These are phyloP conservation scores for Pasiphila rectangulata DNA, from an alignment of 2,888 invertebrate genomes.

Conservation along the genomic window DNA sequence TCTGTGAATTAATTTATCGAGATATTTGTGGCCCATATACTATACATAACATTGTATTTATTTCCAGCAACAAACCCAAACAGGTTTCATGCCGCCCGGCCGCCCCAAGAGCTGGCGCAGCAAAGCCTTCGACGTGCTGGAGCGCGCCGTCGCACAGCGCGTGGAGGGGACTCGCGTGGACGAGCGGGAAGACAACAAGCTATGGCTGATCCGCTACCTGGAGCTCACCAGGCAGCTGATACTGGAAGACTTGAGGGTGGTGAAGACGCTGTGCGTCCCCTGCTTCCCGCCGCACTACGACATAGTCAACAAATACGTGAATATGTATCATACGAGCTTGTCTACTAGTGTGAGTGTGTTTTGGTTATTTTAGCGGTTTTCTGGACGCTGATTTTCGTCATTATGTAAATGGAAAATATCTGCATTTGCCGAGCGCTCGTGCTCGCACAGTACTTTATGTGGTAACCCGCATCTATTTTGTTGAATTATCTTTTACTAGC, in stretches of 20 bases:
- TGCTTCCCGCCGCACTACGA: constrained; percentile 98
- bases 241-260: constrained; percentile 93
- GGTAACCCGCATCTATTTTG: too few species aligned
- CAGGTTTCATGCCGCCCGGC: constrained; percentile 95
- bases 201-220: constrained; percentile 97
- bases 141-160: constrained; percentile 88
- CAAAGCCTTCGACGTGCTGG: constrained; percentile 90
- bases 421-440: too few species aligned
- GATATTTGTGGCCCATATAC: too few species aligned
- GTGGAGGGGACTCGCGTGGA: constrained; percentile 98
- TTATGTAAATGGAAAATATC: too few species aligned
- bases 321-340: constrained; percentile 95
- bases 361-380: too few species aligned
- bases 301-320: constrained; percentile 93
- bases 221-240: constrained; percentile 93
- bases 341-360: constrained; percentile 88
- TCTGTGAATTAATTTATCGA: too few species aligned
- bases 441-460: too few species aligned
- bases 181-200: constrained; percentile 93
- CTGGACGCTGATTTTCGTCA: too few species aligned
- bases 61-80: constrained; percentile 85
- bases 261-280: constrained; percentile 93
- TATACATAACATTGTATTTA: neutral
- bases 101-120: constrained; percentile 95
- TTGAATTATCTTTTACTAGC: too few species aligned